These are phyloP conservation scores for Hirtodrosophila duncani DNA, from an alignment of 2,888 invertebrate genomes.

Conservation along the genomic window DNA sequence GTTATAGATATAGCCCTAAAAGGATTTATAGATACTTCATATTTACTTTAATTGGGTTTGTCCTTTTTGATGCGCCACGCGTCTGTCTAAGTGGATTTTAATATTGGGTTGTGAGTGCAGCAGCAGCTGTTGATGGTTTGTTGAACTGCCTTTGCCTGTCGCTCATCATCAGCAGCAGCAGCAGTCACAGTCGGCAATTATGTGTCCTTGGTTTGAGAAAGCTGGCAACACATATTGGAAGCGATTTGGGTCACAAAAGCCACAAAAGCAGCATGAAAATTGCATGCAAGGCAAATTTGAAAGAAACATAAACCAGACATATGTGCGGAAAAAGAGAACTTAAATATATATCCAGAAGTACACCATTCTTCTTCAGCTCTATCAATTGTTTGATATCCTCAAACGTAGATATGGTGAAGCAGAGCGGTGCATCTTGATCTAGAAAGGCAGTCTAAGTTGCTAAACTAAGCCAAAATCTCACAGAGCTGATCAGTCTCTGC, in stretches of 20 bases:
- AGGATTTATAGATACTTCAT: slow-evolving; percentile 54
- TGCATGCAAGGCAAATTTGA: too few relatives aligned
- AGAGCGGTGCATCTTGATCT: too few relatives aligned
- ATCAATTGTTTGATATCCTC: too few relatives aligned
- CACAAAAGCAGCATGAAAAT: slow-evolving; percentile 22
- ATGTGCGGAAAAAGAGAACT: too few relatives aligned
- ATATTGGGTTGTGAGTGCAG: slow-evolving; percentile 45
- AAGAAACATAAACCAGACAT: too few relatives aligned
- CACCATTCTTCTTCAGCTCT: too few relatives aligned
- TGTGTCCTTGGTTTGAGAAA: slow-evolving; percentile 37
- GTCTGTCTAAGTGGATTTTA: slow-evolving; percentile 59
- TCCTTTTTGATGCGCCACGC: slow-evolving; percentile 57
- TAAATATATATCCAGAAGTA: too few relatives aligned
- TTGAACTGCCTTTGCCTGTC: neutral
- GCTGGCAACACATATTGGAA: slow-evolving; percentile 22
- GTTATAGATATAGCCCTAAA: slow-evolving; percentile 39
- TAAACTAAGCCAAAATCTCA: too few relatives aligned
- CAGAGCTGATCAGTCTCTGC: too few relatives aligned
- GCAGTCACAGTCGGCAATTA: slow-evolving; percentile 37
- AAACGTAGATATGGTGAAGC: too few relatives aligned
- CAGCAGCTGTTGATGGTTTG: slow-evolving; percentile 37
- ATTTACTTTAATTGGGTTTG: slow-evolving; percentile 60
- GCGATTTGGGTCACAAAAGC: slow-evolving; percentile 22
- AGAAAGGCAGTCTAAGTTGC: too few relatives aligned
- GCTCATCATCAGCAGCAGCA: slow-evolving; percentile 15